These are phyloP conservation scores for Amniataba percoides DNA, from an alignment of 2,797 vertebrate species.

Conservation along the genomic window DNA sequence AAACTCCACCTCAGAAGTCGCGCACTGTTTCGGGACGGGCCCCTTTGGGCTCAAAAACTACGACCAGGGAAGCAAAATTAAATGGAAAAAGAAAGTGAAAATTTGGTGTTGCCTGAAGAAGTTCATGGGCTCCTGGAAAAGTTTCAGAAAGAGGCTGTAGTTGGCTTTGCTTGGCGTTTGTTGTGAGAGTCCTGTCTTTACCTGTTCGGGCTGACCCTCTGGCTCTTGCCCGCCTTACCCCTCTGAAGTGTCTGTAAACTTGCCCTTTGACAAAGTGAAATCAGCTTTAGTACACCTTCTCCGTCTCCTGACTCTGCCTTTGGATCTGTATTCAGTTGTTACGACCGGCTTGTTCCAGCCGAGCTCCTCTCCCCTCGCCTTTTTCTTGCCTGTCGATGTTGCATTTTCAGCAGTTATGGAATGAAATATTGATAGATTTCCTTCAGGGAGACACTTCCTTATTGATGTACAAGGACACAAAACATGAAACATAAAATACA, in stretches of 20 bases:
- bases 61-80: background rate
- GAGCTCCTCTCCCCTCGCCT: constrained; percentile 24
- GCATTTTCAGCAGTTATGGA: constrained; percentile 61
- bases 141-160: background rate
- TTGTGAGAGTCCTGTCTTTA: background rate
- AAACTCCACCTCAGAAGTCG: background rate
- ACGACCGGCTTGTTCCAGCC: constrained; percentile 20
- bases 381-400: constrained; percentile 45
- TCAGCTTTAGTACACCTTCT: constrained; percentile 29
- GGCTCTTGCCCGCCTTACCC: background rate
- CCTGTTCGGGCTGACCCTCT: constrained; percentile 9
- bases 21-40: background rate
- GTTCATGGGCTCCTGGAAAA: background rate
- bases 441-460: constrained; percentile 53
- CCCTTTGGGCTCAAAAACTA: background rate
- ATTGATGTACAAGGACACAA: constrained; percentile 71
- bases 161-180: background rate
- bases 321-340: constrained; percentile 50
- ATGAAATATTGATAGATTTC: constrained; percentile 71
- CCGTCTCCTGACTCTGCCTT: constrained; percentile 11
- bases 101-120: background rate
- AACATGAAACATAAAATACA: constrained; percentile 68
- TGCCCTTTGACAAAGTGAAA: constrained; percentile 18
- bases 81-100: background rate
- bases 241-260: constrained; percentile 4